Evolutionary conservation across 2,888 invertebrate species (phyloP).

Genomic region (Cephonodes hylas): DNA sequence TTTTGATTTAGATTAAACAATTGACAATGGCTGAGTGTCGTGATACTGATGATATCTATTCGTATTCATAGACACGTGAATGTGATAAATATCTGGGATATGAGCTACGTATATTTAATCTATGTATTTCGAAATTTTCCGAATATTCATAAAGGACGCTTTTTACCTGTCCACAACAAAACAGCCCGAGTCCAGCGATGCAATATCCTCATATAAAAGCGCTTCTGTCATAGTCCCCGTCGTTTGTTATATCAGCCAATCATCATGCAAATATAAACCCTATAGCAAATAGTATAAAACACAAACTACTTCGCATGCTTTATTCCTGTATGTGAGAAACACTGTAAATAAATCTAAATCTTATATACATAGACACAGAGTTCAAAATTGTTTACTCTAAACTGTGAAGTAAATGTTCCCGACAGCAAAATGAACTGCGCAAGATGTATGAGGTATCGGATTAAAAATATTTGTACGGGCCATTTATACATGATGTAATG

Average conservation of each 20-base stretch:
- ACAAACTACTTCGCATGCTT: neutral
- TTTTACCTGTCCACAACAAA: slow-evolving; percentile 57
- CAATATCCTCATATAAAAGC: slow-evolving; percentile 63
- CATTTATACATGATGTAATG: slow-evolving; percentile 79
- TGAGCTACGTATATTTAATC: no score
- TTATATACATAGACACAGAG: slow-evolving; percentile 23
- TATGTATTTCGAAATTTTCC: neutral
- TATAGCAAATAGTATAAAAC: neutral
- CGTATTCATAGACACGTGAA: no score
- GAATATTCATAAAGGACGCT: neutral
- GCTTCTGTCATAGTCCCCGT: neutral
- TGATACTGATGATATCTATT: no score
- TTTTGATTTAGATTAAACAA: no score
- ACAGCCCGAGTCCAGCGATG: slow-evolving; percentile 45
- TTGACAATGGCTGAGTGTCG: no score
- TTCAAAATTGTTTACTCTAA: slow-evolving; percentile 28
- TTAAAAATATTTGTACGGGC: slow-evolving; percentile 81
- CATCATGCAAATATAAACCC: neutral
- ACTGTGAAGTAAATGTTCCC: slow-evolving; percentile 55
- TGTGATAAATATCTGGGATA: no score
- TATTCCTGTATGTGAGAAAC: neutral
- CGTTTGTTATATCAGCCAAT: neutral
- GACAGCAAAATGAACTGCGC: slow-evolving; percentile 76
- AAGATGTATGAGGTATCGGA: slow-evolving; percentile 78
- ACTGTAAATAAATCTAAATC: neutral